Evolutionary conservation across 2,888 invertebrate genomes (phyloP), one percentile per base, ranked within the genome.

Genomic region (Trichopria drosophilae): DNA sequence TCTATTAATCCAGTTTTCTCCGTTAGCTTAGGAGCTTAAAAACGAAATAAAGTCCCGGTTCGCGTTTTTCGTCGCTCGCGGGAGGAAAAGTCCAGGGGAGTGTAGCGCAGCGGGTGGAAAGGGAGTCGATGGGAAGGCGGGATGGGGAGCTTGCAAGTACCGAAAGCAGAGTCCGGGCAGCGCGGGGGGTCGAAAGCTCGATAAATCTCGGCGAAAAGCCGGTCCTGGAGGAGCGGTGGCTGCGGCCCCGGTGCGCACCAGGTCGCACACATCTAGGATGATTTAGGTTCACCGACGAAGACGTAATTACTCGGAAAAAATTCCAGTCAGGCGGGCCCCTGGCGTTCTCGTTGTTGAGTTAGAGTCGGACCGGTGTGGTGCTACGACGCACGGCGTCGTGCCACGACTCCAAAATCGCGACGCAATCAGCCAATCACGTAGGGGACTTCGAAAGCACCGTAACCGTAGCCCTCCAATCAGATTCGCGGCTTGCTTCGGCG

Each of bases 291-390:
- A 49, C 57, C 61, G 54, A 54, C 57, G 53, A 62, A 59, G 62
- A 63, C 57, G 68, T 70, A 70, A 70, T 69, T 69, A 68, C 68
- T 65, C 58, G 67, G 63, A 66, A 69, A 69, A 67, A 69, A 69
- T 69, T 69, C 69, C 60, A 51, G 68, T 69, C 69, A 69, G 66
- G 69, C 61, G 43, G 35, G 36, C 55, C 44, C 57, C 55, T 10
- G n/a, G 26, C 9, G 9, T n/a, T 26, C 9, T 9, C 26, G 26
- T 63, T 65, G 67, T 68, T 63, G 66, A 66, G 68, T 67, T 65
- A 65, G 63, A 64, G 62, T 61, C 62, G 60, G 55, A 58, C 26
- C 9, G 9, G 26, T 9, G 9, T 10, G 26, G 5, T n/a, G 6
- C 18, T 34, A 63, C 64, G 65, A 59, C 63, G 61, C 57, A 57